A percentile compares a stretch with the other conserved stretches of the same genome.
These are phyloP conservation scores for Cheilosia grossa DNA, from an alignment of 2,888 invertebrate genomes.

Conservation along the genomic window DNA sequence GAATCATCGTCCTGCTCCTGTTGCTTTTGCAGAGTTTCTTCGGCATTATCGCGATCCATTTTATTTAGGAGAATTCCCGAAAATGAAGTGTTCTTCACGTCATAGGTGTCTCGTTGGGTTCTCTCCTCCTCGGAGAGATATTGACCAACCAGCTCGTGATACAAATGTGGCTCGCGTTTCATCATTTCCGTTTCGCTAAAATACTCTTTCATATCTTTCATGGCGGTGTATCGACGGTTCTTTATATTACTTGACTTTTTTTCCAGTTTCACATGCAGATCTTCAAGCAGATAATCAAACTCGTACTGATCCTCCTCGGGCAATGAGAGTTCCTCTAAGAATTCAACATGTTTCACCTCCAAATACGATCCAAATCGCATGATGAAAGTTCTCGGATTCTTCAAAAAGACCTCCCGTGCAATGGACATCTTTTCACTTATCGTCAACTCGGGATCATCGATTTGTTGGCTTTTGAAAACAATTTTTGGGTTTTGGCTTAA, in stretches of 20 bases:
- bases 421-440: slow-evolving; percentile 88
- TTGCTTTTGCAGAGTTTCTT: slow-evolving; percentile 84
- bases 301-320: slow-evolving; percentile 84
- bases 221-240: slow-evolving; percentile 92
- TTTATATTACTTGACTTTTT: slow-evolving; percentile 86
- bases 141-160: slow-evolving; percentile 94
- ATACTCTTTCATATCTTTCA: slow-evolving; percentile 88
- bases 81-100: slow-evolving; percentile 85
- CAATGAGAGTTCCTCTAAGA: slow-evolving; percentile 85
- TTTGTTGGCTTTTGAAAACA: slow-evolving; percentile 92
- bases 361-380: slow-evolving; percentile 90
- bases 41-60: slow-evolving; percentile 89
- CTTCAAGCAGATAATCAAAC: slow-evolving; percentile 86
- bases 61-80: slow-evolving; percentile 91
- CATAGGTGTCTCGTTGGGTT: slow-evolving; percentile 86
- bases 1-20: slow-evolving; percentile 80
- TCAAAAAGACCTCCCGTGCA: slow-evolving; percentile 86
- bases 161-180: slow-evolving; percentile 93
- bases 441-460: slow-evolving; percentile 89
- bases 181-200: slow-evolving; percentile 98
- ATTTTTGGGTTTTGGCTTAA: slow-evolving; percentile 79
- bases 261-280: slow-evolving; percentile 85
- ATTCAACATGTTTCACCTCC: slow-evolving; percentile 87
- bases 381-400: slow-evolving; percentile 89
- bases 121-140: slow-evolving; percentile 92